Conservation (phyloP, 2,797 vertebrate genomes). For the Leptatherina wallacei region DNA sequence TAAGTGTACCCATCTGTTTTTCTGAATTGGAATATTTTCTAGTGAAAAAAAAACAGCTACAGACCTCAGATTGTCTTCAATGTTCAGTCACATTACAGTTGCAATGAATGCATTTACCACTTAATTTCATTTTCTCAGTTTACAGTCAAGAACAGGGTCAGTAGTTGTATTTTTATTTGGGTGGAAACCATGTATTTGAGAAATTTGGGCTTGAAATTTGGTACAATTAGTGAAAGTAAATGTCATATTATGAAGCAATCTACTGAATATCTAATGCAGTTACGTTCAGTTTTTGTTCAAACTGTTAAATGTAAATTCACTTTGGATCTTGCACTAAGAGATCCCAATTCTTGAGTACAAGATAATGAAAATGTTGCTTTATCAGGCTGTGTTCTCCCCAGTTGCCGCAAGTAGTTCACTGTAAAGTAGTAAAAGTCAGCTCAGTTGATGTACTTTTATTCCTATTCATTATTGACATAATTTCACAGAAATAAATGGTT, state of each 20-base stretch:
- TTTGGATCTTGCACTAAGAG: neutral
- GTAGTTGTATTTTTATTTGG: neutral
- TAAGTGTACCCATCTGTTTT: neutral
- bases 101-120: constrained; percentile 13
- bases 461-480: neutral
- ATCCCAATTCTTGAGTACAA: neutral
- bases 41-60: neutral
- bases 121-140: neutral
- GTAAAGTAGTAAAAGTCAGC: neutral
- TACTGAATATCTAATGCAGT: too few species aligned
- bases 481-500: constrained; percentile 3
- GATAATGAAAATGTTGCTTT: neutral
- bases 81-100: constrained; percentile 13
- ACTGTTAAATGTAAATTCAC: neutral
- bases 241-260: neutral
- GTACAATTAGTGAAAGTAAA: neutral
- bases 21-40: constrained; percentile 2
- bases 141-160: neutral
- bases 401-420: constrained; percentile 16
- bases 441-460: neutral
- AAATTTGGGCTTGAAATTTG: neutral
- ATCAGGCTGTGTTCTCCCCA: neutral
- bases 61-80: constrained; percentile 1
- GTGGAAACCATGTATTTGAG: neutral
- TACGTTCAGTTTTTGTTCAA: too few species aligned